phyloP scores from a whole-genome alignment of 2,797 vertebrate species.

The Adelosebastes latens region DNA sequence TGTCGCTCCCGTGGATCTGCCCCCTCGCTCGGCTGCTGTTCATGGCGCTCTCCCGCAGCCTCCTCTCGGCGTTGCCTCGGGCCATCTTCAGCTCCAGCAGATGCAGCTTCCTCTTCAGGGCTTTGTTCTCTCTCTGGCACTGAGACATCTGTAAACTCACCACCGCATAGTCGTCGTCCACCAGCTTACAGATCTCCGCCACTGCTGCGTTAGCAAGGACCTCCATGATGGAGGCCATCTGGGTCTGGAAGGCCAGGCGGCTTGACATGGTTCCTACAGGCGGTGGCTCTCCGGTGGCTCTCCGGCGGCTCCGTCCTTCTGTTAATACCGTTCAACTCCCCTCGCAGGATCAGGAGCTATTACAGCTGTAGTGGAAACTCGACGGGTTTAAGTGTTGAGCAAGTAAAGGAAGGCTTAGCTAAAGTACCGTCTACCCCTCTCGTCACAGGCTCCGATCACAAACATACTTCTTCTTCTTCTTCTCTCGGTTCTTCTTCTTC shows the following conservation, averaged over 20 bases:
- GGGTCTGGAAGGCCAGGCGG: conserved; percentile 83
- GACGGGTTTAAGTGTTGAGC: neutral
- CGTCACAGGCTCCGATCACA: neutral
- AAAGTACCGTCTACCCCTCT: neutral
- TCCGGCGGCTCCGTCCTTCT: neutral
- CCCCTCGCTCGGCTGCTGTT: conserved; percentile 65
- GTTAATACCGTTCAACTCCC: neutral
- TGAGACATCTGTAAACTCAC: conserved; percentile 83
- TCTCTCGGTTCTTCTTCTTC: too few relatives aligned
- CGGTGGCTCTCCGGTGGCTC: neutral
- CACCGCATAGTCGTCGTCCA: conserved; percentile 84
- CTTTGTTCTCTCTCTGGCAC: conserved; percentile 83
- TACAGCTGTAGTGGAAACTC: fast-evolving
- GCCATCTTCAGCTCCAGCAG: conserved; percentile 82
- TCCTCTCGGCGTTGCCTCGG: conserved; percentile 76
- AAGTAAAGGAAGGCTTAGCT: neutral
- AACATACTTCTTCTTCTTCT: neutral
- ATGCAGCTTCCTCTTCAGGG: conserved; percentile 80
- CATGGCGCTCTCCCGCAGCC: conserved; percentile 73
- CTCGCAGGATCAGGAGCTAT: neutral
- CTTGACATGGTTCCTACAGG: conserved; percentile 62
- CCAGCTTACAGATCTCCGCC: conserved; percentile 84
- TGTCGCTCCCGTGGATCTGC: conserved; percentile 54
- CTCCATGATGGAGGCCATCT: conserved; percentile 87
- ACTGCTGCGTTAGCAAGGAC: conserved; percentile 84